Conservation (phyloP, 1,140 invertebrate species). For the Triops longicaudatus region DNA sequence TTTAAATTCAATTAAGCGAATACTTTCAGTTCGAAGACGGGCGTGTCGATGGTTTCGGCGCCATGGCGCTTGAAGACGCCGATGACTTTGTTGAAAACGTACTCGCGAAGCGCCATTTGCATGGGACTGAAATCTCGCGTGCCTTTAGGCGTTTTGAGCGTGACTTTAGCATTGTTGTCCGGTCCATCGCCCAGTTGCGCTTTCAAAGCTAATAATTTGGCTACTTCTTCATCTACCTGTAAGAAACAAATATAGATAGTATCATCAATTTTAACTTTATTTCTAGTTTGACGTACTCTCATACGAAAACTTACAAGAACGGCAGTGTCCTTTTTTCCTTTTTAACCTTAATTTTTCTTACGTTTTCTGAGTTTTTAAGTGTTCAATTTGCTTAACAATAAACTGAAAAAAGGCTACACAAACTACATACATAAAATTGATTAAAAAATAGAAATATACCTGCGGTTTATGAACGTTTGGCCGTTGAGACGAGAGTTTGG, state of each 20-base stretch:
- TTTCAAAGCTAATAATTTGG: slow-evolving; percentile 70
- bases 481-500: not conserved
- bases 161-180: slow-evolving; percentile 49
- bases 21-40: slow-evolving; percentile 96
- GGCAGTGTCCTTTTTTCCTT: too few relatives aligned
- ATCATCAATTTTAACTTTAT: too few relatives aligned
- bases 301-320: too few relatives aligned
- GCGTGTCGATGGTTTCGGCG: slow-evolving; percentile 97
- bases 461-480: not conserved
- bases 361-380: too few relatives aligned
- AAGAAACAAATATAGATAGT: too few relatives aligned
- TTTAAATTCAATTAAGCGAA: slow-evolving; percentile 24
- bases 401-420: slow-evolving; percentile 21
- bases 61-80: slow-evolving; percentile 92
- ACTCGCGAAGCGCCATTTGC: slow-evolving; percentile 86
- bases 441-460: slow-evolving; percentile 16
- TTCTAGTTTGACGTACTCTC: too few relatives aligned
- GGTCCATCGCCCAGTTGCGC: slow-evolving; percentile 52
- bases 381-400: too few relatives aligned
- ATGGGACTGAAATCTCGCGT: slow-evolving; percentile 89
- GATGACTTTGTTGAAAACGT: slow-evolving; percentile 81
- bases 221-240: slow-evolving; percentile 70
- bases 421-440: slow-evolving; percentile 19
- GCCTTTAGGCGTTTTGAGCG: slow-evolving; percentile 87
- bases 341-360: too few relatives aligned